Evolutionary conservation across 1,140 invertebrate genomes (phyloP), one percentile per base, ranked within the genome.

Genomic region (Megathymus violae): DNA sequence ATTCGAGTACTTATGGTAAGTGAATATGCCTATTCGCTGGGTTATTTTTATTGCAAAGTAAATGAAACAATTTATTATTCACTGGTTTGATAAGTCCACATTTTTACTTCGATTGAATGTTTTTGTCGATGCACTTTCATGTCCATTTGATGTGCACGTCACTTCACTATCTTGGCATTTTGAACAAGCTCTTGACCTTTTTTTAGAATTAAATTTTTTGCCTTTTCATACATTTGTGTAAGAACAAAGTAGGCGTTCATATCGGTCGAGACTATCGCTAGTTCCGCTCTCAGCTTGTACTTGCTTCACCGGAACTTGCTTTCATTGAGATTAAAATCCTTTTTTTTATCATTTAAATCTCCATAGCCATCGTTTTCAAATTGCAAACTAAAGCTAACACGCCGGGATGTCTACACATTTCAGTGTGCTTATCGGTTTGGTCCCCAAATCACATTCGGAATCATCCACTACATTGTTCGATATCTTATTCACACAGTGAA

Each of bases 341-440:
- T 43, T 17, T 34, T 17, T 27, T 16, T 43, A n/a, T n/a, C n/a
- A n/a, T n/a, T n/a, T n/a, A n/a, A 50, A 36, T 15, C 3, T 51
- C 38, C 47, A 51, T 44, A 51, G 43, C 17, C 62, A 51, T 50
- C 14, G n/a, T n/a, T 14, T 17, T 16, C 27, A 38, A 31, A 34
- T 22, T 22, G 15, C 9, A 22, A 6, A 25, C 19, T 4, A 11
- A 22, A 11, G 36, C 34, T 82, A 86, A 69, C 90, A 91, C 7
- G 88, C 81, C 17, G 83, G 85, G 36, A 90, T 77, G 46, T 86
- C n/a, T n/a, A n/a, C 81, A 66, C 90, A 91, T 63, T 74, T 79
- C 13, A 87, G 82, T 11, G 75, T 76, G 58, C 56, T 77, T 11
- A 78, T 69, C n/a, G 90, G 90, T 67, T 82, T 89, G 5, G 47